phyloP scores from a whole-genome alignment of 2,888 invertebrate species.

The Ochropleura leucogaster region DNA sequence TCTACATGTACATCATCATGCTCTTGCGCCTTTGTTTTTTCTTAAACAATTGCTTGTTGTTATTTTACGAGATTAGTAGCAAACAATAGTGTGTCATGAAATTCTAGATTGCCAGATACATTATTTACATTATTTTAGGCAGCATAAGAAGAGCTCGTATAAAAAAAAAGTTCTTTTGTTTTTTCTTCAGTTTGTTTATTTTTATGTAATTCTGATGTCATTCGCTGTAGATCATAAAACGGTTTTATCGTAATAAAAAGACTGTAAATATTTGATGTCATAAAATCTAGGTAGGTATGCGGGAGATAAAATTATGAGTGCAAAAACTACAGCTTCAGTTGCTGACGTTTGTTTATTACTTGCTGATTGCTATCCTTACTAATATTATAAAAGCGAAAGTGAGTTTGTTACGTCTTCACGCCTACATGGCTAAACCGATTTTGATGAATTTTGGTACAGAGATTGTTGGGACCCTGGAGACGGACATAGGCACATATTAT shows the following conservation, averaged over 20 bases:
- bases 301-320: slow-evolving; percentile 28
- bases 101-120: slow-evolving; percentile 10
- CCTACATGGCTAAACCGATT: too few relatives aligned
- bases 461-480: too few relatives aligned
- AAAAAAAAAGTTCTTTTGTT: slow-evolving; percentile 5
- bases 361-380: neutral
- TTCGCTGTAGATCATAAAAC: slow-evolving; percentile 17
- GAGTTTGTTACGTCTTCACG: too few relatives aligned
- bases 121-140: neutral
- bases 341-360: slow-evolving; percentile 14
- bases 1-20: slow-evolving; percentile 21
- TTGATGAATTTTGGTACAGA: too few relatives aligned
- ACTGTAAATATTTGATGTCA: slow-evolving; percentile 29
- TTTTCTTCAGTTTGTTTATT: slow-evolving; percentile 7
- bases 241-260: slow-evolving; percentile 21
- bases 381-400: too few relatives aligned
- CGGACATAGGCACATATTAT: too few relatives aligned
- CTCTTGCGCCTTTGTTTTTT: slow-evolving; percentile 11
- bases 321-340: slow-evolving; percentile 7
- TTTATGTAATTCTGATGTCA: slow-evolving; percentile 42
- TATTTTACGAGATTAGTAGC: slow-evolving; percentile 17
- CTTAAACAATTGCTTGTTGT: slow-evolving; percentile 28
- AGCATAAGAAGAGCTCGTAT: neutral
- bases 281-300: slow-evolving; percentile 16
- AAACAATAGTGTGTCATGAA: slow-evolving; percentile 36